These are phyloP conservation scores for Volucella inflata DNA, from an alignment of 2,888 invertebrate genomes.

Conservation along the genomic window DNA sequence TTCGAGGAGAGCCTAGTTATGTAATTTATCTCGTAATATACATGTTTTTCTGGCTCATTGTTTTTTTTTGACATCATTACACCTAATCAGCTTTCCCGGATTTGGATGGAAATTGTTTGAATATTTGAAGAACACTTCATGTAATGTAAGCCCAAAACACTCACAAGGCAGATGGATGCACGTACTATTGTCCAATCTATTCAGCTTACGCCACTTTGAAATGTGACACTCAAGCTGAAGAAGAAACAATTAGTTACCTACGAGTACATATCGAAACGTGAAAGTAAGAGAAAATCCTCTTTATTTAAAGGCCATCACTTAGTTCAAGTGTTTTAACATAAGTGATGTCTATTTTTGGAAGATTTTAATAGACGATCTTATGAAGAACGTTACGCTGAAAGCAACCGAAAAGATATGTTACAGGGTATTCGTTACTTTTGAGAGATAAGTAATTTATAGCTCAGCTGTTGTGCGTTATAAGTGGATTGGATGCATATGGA, in stretches of 20 bases:
- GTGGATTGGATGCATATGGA: too few species aligned
- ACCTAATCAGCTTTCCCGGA: too few species aligned
- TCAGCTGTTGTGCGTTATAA: background rate
- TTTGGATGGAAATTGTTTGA: background rate
- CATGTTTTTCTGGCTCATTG: background rate
- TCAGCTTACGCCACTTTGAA: background rate
- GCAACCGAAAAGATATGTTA: constrained; percentile 3
- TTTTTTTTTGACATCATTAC: background rate
- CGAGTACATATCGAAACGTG: background rate
- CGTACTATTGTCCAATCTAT: background rate
- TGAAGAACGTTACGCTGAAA: constrained; percentile 3
- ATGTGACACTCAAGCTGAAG: constrained; percentile 26
- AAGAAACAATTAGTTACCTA: constrained; percentile 6
- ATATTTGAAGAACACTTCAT: background rate
- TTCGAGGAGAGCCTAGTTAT: constrained; percentile 19
- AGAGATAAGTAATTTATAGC: constrained; percentile 10
- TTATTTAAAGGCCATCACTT: constrained; percentile 38
- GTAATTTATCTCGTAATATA: background rate
- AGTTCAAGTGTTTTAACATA: constrained; percentile 29
- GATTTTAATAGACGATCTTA: constrained; percentile 13
- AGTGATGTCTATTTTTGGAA: constrained; percentile 31
- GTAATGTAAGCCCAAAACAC: background rate
- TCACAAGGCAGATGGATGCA: too few species aligned
- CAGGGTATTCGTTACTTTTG: constrained; percentile 2
- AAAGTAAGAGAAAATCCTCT: constrained; percentile 32